A percentile compares a stretch with the other conserved stretches of the same genome.
phyloP scores from a whole-genome alignment of 2,113 vertebrate species.

The Zeus faber region DNA sequence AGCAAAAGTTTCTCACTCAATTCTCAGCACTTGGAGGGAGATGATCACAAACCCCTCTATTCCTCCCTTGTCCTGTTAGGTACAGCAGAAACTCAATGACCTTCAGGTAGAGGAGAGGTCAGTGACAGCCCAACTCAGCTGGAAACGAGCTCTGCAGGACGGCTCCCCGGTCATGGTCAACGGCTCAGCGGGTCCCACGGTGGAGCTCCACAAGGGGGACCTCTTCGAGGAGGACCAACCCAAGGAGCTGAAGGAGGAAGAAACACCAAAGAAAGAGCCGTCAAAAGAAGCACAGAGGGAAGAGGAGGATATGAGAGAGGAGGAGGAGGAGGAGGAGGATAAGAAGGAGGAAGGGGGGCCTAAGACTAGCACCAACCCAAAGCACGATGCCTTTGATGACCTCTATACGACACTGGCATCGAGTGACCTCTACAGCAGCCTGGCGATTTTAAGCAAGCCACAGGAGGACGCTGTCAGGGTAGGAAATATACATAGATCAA shows the following conservation, averaged over 20 bases:
- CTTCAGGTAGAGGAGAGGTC: slow-evolving; percentile 83
- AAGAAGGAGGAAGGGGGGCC: slow-evolving; percentile 42
- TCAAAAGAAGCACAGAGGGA: slow-evolving; percentile 41
- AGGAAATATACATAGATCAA: background rate
- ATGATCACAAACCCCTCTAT: background rate
- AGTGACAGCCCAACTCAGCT: slow-evolving; percentile 79
- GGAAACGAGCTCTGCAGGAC: slow-evolving; percentile 80
- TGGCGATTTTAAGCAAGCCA: slow-evolving; percentile 35
- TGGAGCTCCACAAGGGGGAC: slow-evolving; percentile 45
- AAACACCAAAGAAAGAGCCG: slow-evolving; percentile 40
- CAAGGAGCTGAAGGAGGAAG: slow-evolving; percentile 53
- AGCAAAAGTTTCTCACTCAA: background rate
- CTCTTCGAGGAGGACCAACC: slow-evolving; percentile 38
- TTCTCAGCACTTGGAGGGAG: background rate
- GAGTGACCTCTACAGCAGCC: slow-evolving; percentile 56
- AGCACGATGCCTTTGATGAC: slow-evolving; percentile 58
- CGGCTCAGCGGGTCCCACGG: slow-evolving; percentile 59
- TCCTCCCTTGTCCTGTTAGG: slow-evolving; percentile 60
- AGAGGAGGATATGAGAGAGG: slow-evolving; percentile 29
- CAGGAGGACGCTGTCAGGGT: slow-evolving; percentile 26
- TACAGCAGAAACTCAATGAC: slow-evolving; percentile 85
- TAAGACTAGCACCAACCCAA: slow-evolving; percentile 41
- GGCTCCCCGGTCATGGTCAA: slow-evolving; percentile 82
- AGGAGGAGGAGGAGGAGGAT: slow-evolving; percentile 31
- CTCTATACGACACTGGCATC: slow-evolving; percentile 54